Evolutionary conservation across 1,140 invertebrate species (phyloP).

Genomic region (Halesus radiatus): DNA sequence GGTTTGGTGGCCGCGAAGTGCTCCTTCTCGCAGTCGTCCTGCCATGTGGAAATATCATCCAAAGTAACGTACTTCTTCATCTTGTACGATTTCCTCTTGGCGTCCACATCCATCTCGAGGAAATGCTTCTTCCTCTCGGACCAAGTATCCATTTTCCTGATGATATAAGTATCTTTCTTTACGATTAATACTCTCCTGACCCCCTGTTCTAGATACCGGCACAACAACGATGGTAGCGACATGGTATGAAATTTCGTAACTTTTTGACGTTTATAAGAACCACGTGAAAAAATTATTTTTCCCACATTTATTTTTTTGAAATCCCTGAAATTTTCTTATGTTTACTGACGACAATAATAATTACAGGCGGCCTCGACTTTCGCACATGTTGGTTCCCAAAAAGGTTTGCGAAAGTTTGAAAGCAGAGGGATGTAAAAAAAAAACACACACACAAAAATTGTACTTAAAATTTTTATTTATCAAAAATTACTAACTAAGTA

Average conservation of each 20-base stretch:
- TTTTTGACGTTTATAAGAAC: conserved; percentile 15
- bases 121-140: conserved; percentile 68
- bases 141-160: conserved; percentile 60
- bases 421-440: no score
- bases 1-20: conserved; percentile 32
- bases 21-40: conserved; percentile 62
- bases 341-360: no score
- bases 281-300: no score
- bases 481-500: no score
- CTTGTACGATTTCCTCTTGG: conserved; percentile 72
- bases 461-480: no score
- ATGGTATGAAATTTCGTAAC: conserved; percentile 3
- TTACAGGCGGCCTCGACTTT: no score
- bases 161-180: neutral
- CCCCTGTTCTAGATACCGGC: neutral
- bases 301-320: no score
- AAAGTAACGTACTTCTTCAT: conserved; percentile 64
- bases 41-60: conserved; percentile 75
- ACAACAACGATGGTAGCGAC: conserved; percentile 30
- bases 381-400: no score
- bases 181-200: neutral
- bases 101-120: conserved; percentile 68
- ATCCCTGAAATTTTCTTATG: no score
- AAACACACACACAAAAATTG: no score
- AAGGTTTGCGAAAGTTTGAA: no score